A percentile compares a stretch with the other conserved stretches of the same genome.
Evolutionary conservation across 2,797 vertebrate species (phyloP).

Genomic region (Danio albolineatus): DNA sequence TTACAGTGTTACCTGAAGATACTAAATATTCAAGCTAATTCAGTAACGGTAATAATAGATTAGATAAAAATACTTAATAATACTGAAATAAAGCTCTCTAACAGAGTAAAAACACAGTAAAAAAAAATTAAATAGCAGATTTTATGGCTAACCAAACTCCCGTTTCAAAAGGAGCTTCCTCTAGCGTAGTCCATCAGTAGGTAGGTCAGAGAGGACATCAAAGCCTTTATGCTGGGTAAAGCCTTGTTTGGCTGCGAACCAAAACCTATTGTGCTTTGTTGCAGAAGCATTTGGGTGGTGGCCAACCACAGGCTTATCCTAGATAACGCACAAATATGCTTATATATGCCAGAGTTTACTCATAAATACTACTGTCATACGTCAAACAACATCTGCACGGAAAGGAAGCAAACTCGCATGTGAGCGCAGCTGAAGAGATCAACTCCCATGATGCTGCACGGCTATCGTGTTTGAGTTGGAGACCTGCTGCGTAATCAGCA

Average conservation of each 20-base stretch:
- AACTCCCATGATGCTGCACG: constrained; percentile 49
- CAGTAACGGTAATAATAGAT: no score
- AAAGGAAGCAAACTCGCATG: constrained; percentile 24
- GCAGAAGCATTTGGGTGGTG: constrained; percentile 68
- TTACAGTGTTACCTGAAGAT: no score
- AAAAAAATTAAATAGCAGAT: neutral
- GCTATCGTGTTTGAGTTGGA: constrained; percentile 60
- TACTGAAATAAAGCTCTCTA: no score
- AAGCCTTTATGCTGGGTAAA: constrained; percentile 58
- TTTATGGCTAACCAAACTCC: neutral
- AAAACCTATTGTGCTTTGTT: constrained; percentile 65
- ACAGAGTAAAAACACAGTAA: no score
- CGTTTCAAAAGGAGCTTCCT: constrained; percentile 20
- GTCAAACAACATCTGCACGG: constrained; percentile 51
- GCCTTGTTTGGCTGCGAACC: constrained; percentile 63
- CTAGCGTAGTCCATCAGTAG: neutral
- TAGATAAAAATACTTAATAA: no score
- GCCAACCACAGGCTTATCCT: constrained; percentile 71
- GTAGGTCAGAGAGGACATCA: constrained; percentile 61
- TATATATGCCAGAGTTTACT: constrained; percentile 70
- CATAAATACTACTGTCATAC: constrained; percentile 58
- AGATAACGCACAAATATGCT: constrained; percentile 73
- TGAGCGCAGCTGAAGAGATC: constrained; percentile 26
- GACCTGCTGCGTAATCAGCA: constrained; percentile 68
- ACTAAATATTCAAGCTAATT: no score